These are phyloP conservation scores for Ashinkailepas kermadecensis DNA, from an alignment of 2,888 invertebrate species.

Conservation along the genomic window DNA sequence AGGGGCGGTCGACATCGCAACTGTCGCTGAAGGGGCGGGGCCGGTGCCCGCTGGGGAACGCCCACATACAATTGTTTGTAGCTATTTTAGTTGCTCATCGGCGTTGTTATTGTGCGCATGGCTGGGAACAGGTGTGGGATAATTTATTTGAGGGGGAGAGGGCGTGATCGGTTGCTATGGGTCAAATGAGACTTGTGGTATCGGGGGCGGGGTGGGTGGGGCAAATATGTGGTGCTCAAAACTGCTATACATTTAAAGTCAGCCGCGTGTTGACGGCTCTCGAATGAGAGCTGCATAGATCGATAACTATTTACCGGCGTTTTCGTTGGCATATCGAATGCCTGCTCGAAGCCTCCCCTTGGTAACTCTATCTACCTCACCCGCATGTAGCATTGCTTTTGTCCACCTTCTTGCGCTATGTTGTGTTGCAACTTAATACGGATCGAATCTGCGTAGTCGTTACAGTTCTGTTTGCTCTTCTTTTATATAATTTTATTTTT, in stretches of 20 bases:
- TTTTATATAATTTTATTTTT: neutral
- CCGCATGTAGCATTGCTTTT: neutral
- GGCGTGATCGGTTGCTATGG: neutral
- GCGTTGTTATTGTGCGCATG: neutral
- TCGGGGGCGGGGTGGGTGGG: neutral
- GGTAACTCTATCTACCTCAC: constrained; percentile 5
- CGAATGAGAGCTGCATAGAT: neutral
- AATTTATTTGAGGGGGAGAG: neutral
- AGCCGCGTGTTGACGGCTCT: neutral
- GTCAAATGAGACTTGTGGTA: neutral
- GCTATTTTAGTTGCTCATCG: constrained; percentile 18
- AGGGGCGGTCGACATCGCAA: neutral
- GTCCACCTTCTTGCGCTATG: neutral
- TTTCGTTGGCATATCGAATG: neutral
- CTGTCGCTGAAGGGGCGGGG: neutral
- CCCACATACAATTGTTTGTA: constrained; percentile 13
- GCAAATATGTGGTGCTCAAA: constrained; percentile 10
- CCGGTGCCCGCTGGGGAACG: neutral
- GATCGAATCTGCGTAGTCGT: neutral
- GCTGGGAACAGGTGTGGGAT: neutral
- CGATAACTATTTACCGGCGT: neutral
- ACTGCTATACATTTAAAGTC: constrained; percentile 8
- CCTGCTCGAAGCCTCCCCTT: neutral
- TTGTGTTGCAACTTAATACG: too few relatives aligned
- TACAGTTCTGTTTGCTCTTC: neutral